Base-by-base conservation (phyloP, 64 coral and sea anemone genomes). In the Porites australiensis region DNA sequence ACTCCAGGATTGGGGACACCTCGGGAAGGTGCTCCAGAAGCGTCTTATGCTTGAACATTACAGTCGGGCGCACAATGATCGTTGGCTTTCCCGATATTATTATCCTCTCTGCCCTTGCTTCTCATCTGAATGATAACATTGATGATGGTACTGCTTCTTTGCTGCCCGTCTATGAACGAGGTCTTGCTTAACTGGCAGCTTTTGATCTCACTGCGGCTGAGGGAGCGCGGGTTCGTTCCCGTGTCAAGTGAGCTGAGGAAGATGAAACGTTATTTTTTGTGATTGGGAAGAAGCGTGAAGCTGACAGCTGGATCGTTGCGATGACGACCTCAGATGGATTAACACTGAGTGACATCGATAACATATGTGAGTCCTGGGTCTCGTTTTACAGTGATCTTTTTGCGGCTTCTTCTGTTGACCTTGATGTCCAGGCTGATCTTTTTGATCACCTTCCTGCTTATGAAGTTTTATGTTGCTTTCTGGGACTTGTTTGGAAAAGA, bases 221-320 rank as follows among this genome's bases (percentile, higher is more conserved):
- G 1, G 76, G 85, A 2, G 84, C 77, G 3, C 58, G 57, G 44
- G 70, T 88, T 0, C 37, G 91, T 0, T 59, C 59, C 2, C n/a
- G 72, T 1, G 43, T 67, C 4, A 58, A 44, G 3, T 88, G 92
- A 84, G 83, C 64, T 8, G 85, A 93, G 13, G 86, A 93, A 13
- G 84, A 75, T 0, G 85, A 93, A 18, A 1, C 7, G 58, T 0
- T 93, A 45, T 37, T 93, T 88, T 4, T 71, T 88, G 16, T 13
- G 44, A 0, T 21, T 49, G 0, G 77, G 80, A 19, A 8, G 0
- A 65, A 81, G 60, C 57, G 64, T 11, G 21, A 0, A 0, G 4
- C 86, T 2, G 72, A 74, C 0, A 8, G 2, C 3, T 44, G 50
- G 13, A 88, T 88, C 11, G 44, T 44, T 19, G 86, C 72, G 5